Base-by-base conservation (phyloP, 2,888 invertebrate genomes). In the Tetramorium bicarinatum region DNA sequence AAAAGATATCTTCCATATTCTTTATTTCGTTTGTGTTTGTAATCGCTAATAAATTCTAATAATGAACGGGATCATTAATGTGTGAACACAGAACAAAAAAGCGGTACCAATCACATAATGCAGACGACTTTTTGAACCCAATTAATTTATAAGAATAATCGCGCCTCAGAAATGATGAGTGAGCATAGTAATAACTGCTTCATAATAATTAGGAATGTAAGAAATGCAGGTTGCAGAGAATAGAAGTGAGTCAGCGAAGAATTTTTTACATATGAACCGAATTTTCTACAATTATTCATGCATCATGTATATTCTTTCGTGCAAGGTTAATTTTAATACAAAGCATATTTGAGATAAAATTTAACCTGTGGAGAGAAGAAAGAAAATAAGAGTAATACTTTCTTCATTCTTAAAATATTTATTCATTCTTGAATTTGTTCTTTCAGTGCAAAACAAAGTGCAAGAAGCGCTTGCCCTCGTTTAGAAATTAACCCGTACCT, bases 401-500 rank as follows among this genome's bases (percentile, higher is more conserved):
- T 18, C 18, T 44, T 18, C 1, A 47, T 15, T 44, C 15, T 25
- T 15, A 34, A 18, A 47, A 38, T 67, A 56, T 69, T 69, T 2
- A 44, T 21, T 0, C 47, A 56, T 9, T 44, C 67, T 41, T 69
- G 2, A 2, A 15, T 25, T 56, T 54, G 44, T 59, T 59, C 6
- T 56, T 18, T 9, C 15, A 13, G 21, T 59, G 47, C 25, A 69
- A 71, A 34, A 18, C 34, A 56, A 56, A 38, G 66, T 66, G 52
- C 56, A 56, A 66, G n/a, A 66, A 41, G 47, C 59, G 47, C 38
- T 69, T 79, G 69, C 38, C 59, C 79, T 49, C 71, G 18, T 80
- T 69, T 66, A 66, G 34, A 76, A 61, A 69, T 83, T 83, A 77
- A 69, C 47, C 38, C 66, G 44, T 29, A 79, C 61, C 47, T 29